Percentiles rank a stretch among this genome's conserved stretches.
Evolutionary conservation across 2,797 vertebrate species (phyloP).

Genomic region (Pipistrellus kuhlii): DNA sequence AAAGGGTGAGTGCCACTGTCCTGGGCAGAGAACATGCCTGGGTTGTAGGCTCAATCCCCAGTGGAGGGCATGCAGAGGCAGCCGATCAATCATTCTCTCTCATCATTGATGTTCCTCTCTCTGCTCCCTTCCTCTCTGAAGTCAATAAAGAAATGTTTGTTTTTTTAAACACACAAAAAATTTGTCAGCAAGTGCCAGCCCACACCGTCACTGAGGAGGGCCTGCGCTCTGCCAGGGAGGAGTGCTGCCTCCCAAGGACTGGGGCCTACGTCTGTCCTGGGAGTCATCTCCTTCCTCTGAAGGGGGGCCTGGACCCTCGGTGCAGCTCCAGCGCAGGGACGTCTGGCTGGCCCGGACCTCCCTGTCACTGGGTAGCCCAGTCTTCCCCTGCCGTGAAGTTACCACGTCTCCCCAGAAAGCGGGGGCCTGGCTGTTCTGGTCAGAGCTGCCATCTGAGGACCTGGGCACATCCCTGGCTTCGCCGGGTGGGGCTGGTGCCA

Average conservation of each 20-base stretch:
- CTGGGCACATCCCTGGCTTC: neutral
- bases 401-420: neutral
- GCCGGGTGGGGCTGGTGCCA: fast-evolving
- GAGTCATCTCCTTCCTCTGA: neutral
- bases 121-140: no score
- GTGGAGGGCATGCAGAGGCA: no score
- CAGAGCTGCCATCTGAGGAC: no score
- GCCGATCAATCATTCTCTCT: no score
- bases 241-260: neutral
- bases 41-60: no score
- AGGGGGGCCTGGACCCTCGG: neutral
- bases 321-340: neutral
- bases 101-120: no score
- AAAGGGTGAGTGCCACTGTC: conserved; percentile 85
- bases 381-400: neutral
- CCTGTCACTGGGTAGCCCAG: neutral
- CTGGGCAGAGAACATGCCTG: neutral
- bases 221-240: neutral
- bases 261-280: neutral
- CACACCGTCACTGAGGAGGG: neutral
- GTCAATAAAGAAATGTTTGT: no score
- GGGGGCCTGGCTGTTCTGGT: neutral
- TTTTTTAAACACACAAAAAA: no score
- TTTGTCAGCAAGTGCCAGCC: neutral
- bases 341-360: neutral